Evolutionary conservation across 2,113 vertebrate species (phyloP).

Genomic region (Peromyscus californicus): DNA sequence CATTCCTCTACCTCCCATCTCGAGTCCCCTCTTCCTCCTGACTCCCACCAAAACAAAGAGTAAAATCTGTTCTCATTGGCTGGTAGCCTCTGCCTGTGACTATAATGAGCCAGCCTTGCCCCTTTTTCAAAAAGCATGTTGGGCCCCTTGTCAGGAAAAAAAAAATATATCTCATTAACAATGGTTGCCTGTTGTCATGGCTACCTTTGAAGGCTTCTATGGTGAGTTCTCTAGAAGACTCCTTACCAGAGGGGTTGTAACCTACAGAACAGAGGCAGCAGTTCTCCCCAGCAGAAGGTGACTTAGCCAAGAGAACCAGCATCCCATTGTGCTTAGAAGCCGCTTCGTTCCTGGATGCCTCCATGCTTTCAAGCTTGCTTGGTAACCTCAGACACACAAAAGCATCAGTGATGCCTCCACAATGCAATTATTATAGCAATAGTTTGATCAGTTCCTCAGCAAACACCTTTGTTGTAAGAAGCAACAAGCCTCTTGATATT

Average conservation of each 20-base stretch:
- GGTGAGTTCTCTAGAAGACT: slow-evolving; percentile 12
- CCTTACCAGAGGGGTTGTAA: neutral
- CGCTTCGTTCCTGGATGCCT: slow-evolving; percentile 38
- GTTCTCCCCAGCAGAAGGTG: slow-evolving; percentile 9
- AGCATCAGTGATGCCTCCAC: slow-evolving; percentile 44
- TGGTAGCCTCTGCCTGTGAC: slow-evolving; percentile 32
- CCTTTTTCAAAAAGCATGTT: slow-evolving; percentile 29
- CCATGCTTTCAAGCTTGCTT: slow-evolving; percentile 45
- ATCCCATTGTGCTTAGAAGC: neutral
- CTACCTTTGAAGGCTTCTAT: slow-evolving; percentile 31
- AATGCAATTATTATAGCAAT: slow-evolving; percentile 75
- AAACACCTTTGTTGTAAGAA: slow-evolving; percentile 72
- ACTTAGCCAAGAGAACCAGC: neutral
- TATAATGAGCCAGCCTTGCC: slow-evolving; percentile 55
- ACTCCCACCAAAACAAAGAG: slow-evolving; percentile 58
- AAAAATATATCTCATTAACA: slow-evolving; percentile 65
- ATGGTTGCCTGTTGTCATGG: neutral
- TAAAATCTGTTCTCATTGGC: slow-evolving; percentile 46
- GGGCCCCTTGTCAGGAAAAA: slow-evolving; percentile 27
- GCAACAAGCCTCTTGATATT: slow-evolving; percentile 60
- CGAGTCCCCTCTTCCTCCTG: neutral
- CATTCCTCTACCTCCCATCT: neutral
- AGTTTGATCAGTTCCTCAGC: slow-evolving; percentile 67
- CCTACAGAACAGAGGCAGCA: neutral
- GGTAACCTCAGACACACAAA: slow-evolving; percentile 57